Conservation (phyloP, 1,140 invertebrate species). For the Muscidifurax raptorellus region DNA sequence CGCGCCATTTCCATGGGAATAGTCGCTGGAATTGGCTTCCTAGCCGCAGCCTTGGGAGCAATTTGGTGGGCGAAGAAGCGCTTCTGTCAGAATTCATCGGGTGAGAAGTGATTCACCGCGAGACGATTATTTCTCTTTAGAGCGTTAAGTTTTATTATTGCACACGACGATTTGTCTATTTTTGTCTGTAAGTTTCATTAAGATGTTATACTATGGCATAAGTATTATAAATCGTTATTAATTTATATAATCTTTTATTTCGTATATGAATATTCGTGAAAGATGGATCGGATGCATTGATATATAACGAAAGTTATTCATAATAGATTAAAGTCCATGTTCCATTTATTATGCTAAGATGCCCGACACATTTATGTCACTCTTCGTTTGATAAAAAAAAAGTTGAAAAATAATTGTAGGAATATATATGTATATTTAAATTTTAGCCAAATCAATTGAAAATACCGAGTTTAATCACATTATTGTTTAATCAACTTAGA, state of each 20-base stretch:
- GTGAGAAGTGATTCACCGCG: constrained; percentile 62
- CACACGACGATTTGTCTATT: not conserved
- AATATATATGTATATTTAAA: too few relatives aligned
- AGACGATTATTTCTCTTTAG: not conserved
- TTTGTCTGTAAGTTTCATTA: constrained; percentile 19
- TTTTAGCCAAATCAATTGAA: not conserved
- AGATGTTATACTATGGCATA: not conserved
- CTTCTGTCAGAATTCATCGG: constrained; percentile 66
- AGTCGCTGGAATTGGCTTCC: constrained; percentile 76
- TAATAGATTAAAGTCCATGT: not conserved
- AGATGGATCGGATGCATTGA: constrained; percentile 8
- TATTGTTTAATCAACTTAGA: constrained; percentile 30
- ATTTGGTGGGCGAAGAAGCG: constrained; percentile 79
- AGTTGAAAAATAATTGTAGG: not conserved
- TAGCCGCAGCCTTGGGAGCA: constrained; percentile 77
- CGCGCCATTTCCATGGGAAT: constrained; percentile 80
- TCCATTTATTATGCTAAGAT: constrained; percentile 28
- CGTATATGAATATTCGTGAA: constrained; percentile 22
- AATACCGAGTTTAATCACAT: constrained; percentile 14
- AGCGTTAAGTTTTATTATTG: constrained; percentile 22
- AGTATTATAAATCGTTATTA: not conserved
- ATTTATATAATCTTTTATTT: not conserved
- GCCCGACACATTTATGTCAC: not conserved
- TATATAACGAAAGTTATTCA: not conserved
- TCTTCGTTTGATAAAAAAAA: constrained; percentile 27